Evolutionary conservation across 1,140 invertebrate species (phyloP).

Genomic region (Amphibalanus amphitrite): DNA sequence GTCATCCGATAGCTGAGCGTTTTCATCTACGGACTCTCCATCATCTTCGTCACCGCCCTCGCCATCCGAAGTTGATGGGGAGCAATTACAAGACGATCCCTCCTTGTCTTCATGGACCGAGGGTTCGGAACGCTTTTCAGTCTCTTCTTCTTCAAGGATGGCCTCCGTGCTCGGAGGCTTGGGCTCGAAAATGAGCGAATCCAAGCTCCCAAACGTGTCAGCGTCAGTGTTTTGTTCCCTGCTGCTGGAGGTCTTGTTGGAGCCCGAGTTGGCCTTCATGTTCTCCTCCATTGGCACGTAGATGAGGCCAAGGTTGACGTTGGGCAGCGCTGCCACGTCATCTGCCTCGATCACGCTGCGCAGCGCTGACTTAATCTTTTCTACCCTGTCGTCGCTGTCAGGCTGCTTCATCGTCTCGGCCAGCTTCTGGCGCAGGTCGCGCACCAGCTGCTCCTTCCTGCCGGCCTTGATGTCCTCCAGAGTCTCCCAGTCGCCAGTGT

Average conservation of each 20-base stretch:
- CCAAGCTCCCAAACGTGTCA: conserved; percentile 24
- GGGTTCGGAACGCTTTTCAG: background rate
- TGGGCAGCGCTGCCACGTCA: conserved; percentile 17
- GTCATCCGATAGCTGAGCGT: no score
- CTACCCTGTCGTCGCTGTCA: background rate
- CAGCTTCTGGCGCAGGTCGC: conserved; percentile 4
- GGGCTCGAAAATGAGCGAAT: conserved; percentile 25
- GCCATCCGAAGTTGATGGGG: background rate
- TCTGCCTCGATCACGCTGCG: conserved; percentile 14
- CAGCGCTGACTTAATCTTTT: conserved; percentile 15
- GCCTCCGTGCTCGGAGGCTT: conserved; percentile 17
- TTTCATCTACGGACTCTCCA: background rate
- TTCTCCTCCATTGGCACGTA: conserved; percentile 25
- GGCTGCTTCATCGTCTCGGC: background rate
- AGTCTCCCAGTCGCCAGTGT: conserved; percentile 19
- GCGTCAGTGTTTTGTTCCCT: conserved; percentile 19
- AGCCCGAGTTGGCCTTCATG: conserved; percentile 8
- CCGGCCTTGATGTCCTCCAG: conserved; percentile 5
- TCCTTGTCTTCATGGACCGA: background rate
- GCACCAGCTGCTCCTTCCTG: background rate
- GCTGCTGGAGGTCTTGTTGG: conserved; percentile 12
- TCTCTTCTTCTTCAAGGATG: background rate
- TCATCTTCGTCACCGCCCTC: background rate
- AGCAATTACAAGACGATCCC: background rate
- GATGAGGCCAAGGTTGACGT: conserved; percentile 24